Evolutionary conservation across 2,113 vertebrate genomes (phyloP).

Genomic region (Xenotilapia leptura): DNA sequence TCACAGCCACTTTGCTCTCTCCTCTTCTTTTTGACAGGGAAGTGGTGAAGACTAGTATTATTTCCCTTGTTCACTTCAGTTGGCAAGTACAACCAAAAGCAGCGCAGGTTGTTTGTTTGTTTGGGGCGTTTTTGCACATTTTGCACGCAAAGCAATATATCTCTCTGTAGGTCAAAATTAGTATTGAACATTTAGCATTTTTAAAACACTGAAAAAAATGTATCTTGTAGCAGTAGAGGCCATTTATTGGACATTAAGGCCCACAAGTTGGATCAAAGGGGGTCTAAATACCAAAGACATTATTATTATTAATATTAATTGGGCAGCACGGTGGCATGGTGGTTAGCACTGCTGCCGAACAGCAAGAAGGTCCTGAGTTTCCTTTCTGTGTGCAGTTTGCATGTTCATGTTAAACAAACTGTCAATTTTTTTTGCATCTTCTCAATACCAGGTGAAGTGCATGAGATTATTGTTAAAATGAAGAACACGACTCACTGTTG

Average conservation of each 20-base stretch:
- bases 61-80: neutral
- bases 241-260: neutral
- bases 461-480: neutral
- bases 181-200: neutral
- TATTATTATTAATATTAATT: neutral
- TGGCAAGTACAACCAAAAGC: neutral
- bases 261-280: neutral
- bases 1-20: neutral
- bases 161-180: neutral
- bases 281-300: neutral
- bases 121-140: neutral
- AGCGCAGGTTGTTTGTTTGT: neutral
- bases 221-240: neutral
- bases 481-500: neutral
- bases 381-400: neutral
- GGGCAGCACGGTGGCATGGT: neutral
- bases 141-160: accelerated
- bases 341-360: neutral
- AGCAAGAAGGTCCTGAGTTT: neutral
- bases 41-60: accelerated
- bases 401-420: neutral
- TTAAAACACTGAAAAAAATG: neutral
- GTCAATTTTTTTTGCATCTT: neutral
- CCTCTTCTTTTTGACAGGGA: neutral
- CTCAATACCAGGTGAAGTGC: neutral